A percentile compares a stretch with the other conserved stretches of the same genome.
Conservation (phyloP, 2,888 invertebrate species). For the Hipparchia semele region DNA sequence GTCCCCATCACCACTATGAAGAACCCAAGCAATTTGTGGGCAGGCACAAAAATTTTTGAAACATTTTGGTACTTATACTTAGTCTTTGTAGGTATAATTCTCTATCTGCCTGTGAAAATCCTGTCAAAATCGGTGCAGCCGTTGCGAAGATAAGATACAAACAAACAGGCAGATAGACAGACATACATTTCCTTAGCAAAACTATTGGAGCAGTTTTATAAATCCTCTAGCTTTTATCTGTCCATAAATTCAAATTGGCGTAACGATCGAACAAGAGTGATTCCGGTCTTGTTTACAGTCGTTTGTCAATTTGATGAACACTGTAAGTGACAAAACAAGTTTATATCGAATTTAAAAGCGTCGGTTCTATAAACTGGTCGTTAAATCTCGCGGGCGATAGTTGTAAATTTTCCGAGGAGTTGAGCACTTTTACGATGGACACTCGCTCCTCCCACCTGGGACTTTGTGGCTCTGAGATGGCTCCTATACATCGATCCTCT, state of each 20-base stretch:
- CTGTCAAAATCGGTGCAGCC: too few relatives aligned
- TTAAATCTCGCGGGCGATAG: conserved; percentile 78
- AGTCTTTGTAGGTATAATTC: too few relatives aligned
- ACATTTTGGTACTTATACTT: too few relatives aligned
- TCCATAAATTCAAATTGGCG: conserved; percentile 27
- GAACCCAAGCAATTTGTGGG: too few relatives aligned
- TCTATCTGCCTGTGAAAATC: too few relatives aligned
- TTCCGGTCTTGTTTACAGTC: conserved; percentile 40
- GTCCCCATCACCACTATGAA: neutral
- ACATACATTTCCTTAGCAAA: too few relatives aligned
- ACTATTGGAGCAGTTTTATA: neutral
- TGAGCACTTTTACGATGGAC: conserved; percentile 74
- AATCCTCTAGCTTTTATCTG: conserved; percentile 25
- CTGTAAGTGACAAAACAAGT: conserved; percentile 70
- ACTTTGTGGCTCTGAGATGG: conserved; percentile 68
- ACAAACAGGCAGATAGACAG: too few relatives aligned
- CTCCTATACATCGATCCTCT: conserved; percentile 59
- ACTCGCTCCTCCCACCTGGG: conserved; percentile 72
- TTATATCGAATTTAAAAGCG: conserved; percentile 75
- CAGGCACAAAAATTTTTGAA: too few relatives aligned
- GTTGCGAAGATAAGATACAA: too few relatives aligned
- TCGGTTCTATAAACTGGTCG: conserved; percentile 78
- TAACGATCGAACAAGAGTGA: conserved; percentile 23
- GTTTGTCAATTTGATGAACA: conserved; percentile 59
- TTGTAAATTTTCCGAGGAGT: conserved; percentile 76